phyloP scores from a whole-genome alignment of 2,113 vertebrate species.

The Pteropus alecto region DNA sequence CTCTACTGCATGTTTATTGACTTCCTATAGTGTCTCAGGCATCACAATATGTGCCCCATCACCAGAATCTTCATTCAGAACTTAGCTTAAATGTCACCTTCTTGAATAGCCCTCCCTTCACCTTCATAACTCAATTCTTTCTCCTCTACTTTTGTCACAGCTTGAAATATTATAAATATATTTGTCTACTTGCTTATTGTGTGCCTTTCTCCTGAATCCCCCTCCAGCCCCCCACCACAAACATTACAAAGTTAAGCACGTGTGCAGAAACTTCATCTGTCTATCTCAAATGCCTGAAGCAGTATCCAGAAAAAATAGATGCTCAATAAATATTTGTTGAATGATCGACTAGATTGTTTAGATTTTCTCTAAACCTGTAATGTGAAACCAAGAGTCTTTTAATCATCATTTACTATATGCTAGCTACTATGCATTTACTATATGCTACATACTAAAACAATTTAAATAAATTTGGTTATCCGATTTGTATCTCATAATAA shows the following conservation, averaged over 20 bases:
- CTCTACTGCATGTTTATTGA: neutral
- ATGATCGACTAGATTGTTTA: neutral
- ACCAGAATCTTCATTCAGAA: neutral
- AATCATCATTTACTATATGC: neutral
- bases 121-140: neutral
- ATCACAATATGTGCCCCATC: accelerated
- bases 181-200: neutral
- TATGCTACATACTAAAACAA: neutral
- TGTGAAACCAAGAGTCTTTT: neutral
- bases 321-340: neutral
- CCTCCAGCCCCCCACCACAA: accelerated
- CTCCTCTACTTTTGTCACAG: neutral
- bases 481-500: neutral
- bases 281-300: neutral
- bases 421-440: neutral
- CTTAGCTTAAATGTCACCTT: neutral
- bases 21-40: neutral
- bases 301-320: neutral
- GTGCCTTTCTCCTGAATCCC: neutral
- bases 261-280: neutral
- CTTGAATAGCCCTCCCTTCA: neutral
- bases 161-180: neutral
- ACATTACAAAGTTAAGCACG: neutral
- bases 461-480: neutral
- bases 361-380: neutral